phyloP scores from a whole-genome alignment of 2,888 invertebrate genomes.

The Eupithecia pulchellata region DNA sequence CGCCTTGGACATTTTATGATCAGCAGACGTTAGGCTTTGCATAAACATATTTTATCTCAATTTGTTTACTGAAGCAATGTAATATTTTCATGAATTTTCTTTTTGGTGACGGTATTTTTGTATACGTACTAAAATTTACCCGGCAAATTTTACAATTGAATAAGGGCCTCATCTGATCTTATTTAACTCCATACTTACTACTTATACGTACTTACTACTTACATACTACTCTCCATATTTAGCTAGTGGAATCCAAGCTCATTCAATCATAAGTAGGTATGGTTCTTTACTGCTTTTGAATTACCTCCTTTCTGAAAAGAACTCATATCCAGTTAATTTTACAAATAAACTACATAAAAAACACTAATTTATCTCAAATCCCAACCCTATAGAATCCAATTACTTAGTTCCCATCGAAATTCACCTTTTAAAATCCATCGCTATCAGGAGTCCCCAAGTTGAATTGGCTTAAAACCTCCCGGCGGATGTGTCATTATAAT shows the following conservation, averaged over 20 bases:
- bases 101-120: too few species aligned
- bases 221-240: not conserved
- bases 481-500: conserved; percentile 84
- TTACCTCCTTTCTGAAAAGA: too few species aligned
- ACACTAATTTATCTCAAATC: not conserved
- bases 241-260: not conserved
- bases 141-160: not conserved
- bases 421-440: conserved; percentile 57
- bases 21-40: not conserved
- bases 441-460: conserved; percentile 72
- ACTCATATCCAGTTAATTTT: not conserved
- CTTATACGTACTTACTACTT: not conserved
- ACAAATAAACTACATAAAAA: not conserved
- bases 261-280: not conserved
- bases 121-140: not conserved
- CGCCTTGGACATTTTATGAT: not conserved
- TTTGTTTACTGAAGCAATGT: not conserved
- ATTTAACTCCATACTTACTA: too few species aligned
- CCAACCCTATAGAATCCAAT: conserved; percentile 30
- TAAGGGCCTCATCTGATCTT: not conserved
- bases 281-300: too few species aligned
- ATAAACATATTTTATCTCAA: not conserved
- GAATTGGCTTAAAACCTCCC: conserved; percentile 83
- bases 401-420: conserved; percentile 41
- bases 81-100: not conserved